Evolutionary conservation across 2,797 vertebrate genomes (phyloP), one percentile per base, ranked within the genome.

Genomic region (Cichlasoma orientale): DNA sequence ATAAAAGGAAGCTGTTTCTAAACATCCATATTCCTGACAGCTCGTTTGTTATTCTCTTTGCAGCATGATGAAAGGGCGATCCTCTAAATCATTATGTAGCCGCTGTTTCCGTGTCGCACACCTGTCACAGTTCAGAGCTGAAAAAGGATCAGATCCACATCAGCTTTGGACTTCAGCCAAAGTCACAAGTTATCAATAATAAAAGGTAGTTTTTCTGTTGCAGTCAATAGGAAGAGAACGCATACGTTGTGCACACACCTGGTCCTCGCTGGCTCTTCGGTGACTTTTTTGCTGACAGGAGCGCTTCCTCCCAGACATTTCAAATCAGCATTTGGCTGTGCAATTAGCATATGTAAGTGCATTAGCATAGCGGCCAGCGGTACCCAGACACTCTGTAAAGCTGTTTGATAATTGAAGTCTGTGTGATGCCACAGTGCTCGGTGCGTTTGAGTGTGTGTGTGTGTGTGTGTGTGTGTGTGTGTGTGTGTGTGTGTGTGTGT

Each of bases 341-440:
- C 41, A 57, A 84, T 90, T 86, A 93, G 83, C 87, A 85, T 88
- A 89, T 89, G 85, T 81, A 80, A 76, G 68, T 4, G 10, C 77
- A 89, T 92, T 87, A 85, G 79, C 89, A 89, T 83, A 82, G 75
- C 25, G 8, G 27, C 71, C 55, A n/a, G 50, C 47, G 18, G 77
- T 50, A 78, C 77, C 58, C 83, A 86, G 79, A 88, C 84, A 74
- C 77, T 82, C 85, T 82, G 83, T 73, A 84, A 88, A 87, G 82
- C 81, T 80, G 89, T 89, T 90, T 85, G 90, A 90, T 91, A 90
- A 90, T 89, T 85, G 78, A 83, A 92, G 92, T 92, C 79, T 89
- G 89, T 85, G 86, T 87, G 89, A 91, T 56, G 31, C 73, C 61
- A 21, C 38, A 1, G 72, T 3, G n/a, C 66, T 68, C 19, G 31